Conservation (phyloP, 2,888 invertebrate genomes). For the Apotomis turbidana region DNA sequence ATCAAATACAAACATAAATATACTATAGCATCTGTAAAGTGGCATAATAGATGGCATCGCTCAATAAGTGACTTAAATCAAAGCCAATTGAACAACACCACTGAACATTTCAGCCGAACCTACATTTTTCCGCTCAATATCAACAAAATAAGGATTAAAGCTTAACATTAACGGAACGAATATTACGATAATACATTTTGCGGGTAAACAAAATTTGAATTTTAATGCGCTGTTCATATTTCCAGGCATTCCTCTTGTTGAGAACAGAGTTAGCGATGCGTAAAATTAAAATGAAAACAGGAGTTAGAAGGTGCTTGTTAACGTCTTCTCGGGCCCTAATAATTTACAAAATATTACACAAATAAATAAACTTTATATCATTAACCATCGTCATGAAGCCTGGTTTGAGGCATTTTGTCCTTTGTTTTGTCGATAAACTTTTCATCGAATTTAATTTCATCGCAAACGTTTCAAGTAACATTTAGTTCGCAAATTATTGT, state of each 20-base stretch:
- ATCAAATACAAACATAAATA: too few species aligned
- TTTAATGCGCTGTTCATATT: constrained; percentile 42
- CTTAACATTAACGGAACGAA: background rate
- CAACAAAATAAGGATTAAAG: constrained; percentile 12
- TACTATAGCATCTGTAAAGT: too few species aligned
- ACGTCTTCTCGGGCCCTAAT: constrained; percentile 14
- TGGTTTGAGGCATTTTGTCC: too few species aligned
- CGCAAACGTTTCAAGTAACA: too few species aligned
- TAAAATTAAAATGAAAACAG: constrained; percentile 46
- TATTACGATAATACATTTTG: constrained; percentile 27
- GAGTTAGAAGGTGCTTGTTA: constrained; percentile 35
- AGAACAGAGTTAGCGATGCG: constrained; percentile 42
- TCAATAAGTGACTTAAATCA: background rate
- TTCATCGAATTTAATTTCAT: too few species aligned
- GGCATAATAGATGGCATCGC: too few species aligned
- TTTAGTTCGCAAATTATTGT: too few species aligned
- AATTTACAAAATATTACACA: constrained; percentile 1
- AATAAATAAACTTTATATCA: background rate
- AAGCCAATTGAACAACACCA: too few species aligned
- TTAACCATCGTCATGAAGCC: too few species aligned
- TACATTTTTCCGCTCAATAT: background rate
- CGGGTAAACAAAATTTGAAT: constrained; percentile 38
- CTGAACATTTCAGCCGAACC: background rate
- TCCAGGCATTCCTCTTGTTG: constrained; percentile 41
- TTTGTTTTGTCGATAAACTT: too few species aligned